Evolutionary conservation across 2,113 vertebrate genomes (phyloP).

Genomic region (Peromyscus californicus): DNA sequence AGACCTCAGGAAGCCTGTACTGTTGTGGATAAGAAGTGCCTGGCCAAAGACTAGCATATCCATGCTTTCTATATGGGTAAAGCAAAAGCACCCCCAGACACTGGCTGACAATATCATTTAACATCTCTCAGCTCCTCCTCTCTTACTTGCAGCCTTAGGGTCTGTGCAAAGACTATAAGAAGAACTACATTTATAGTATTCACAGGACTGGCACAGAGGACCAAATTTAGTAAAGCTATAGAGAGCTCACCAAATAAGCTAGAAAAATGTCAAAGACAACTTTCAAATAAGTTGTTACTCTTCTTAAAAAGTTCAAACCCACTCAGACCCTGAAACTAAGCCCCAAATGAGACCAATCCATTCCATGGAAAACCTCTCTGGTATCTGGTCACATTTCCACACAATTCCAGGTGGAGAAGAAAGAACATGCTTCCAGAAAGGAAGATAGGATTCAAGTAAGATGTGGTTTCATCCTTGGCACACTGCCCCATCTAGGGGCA

Average conservation of each 20-base stretch:
- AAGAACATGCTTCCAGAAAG: constrained; percentile 34
- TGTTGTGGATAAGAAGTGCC: not conserved
- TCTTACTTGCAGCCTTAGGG: not conserved
- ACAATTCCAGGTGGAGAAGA: not conserved
- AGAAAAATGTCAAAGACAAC: constrained; percentile 60
- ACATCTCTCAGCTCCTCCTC: not conserved
- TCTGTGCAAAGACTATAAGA: constrained; percentile 45
- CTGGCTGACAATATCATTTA: not conserved
- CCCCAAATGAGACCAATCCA: not conserved
- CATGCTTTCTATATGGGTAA: not conserved
- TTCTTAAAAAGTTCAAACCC: constrained; percentile 32
- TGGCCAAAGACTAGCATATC: not conserved
- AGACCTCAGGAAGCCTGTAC: not conserved
- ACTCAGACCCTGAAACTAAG: constrained; percentile 39
- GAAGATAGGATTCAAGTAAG: not conserved
- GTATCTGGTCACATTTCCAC: not conserved
- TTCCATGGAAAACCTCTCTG: constrained; percentile 8
- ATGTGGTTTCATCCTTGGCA: constrained; percentile 19
- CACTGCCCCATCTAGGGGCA: not conserved
- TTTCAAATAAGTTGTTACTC: not conserved
- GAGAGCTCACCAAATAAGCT: not conserved
- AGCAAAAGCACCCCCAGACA: not conserved
- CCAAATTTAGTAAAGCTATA: not conserved
- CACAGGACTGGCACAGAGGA: not conserved
- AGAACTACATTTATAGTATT: constrained; percentile 40